Conservation (phyloP, 2,888 invertebrate species). For the Ophion ellenae region DNA sequence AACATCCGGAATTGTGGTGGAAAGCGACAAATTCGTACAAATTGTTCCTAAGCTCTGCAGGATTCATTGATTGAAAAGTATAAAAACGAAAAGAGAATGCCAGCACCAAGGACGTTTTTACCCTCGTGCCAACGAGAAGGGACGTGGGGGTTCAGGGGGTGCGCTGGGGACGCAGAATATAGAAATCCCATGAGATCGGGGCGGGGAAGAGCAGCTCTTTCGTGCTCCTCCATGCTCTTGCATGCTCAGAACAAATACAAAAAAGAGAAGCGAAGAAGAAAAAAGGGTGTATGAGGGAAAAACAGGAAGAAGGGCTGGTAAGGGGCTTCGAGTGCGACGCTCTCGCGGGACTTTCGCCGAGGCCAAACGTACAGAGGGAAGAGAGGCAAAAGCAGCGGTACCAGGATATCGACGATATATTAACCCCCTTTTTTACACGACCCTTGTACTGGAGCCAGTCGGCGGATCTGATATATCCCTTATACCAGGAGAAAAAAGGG, state of each 20-base stretch:
- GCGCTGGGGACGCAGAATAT: slow-evolving; percentile 34
- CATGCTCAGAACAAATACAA: slow-evolving; percentile 13
- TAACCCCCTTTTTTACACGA: slow-evolving; percentile 55
- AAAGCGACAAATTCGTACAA: slow-evolving; percentile 49
- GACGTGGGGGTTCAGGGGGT: background rate
- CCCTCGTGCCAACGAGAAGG: slow-evolving; percentile 21
- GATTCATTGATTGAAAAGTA: slow-evolving; percentile 63
- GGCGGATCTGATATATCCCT: slow-evolving; percentile 58
- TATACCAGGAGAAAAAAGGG: slow-evolving; percentile 22
- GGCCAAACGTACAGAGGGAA: slow-evolving; percentile 19
- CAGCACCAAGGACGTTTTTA: slow-evolving; percentile 48
- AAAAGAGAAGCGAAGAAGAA: background rate
- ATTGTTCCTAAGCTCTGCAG: slow-evolving; percentile 47
- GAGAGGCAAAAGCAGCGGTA: slow-evolving; percentile 25
- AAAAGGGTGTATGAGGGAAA: slow-evolving; percentile 13
- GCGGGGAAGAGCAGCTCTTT: background rate
- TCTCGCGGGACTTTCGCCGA: slow-evolving; percentile 63
- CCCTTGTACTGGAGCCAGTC: slow-evolving; percentile 32
- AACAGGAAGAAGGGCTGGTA: slow-evolving; percentile 21
- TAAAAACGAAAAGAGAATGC: slow-evolving; percentile 39
- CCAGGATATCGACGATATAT: slow-evolving; percentile 65
- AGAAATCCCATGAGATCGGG: slow-evolving; percentile 54
- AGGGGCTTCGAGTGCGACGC: slow-evolving; percentile 53
- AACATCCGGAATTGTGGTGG: slow-evolving; percentile 3
- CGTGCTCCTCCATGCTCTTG: slow-evolving; percentile 3